These are phyloP conservation scores for Gymnodraco acuticeps DNA, from an alignment of 2,797 vertebrate species.

Conservation along the genomic window DNA sequence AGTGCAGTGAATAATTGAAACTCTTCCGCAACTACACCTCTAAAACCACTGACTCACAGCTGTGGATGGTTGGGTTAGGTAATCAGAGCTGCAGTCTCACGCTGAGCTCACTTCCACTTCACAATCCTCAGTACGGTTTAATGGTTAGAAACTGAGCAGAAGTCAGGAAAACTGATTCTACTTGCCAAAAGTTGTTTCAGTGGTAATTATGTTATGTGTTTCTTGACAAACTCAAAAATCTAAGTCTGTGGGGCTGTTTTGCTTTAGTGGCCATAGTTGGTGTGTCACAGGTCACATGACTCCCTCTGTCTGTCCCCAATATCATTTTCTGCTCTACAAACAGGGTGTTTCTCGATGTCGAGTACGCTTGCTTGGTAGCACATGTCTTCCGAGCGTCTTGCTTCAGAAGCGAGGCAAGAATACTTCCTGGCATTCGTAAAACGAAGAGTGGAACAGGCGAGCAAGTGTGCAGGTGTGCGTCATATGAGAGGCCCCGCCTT, in stretches of 20 bases:
- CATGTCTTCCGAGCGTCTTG: too few relatives aligned
- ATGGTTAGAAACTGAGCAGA: background rate
- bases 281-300: background rate
- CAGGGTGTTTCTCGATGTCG: too few relatives aligned
- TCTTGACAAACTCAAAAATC: background rate
- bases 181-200: background rate
- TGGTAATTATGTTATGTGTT: background rate
- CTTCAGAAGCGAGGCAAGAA: too few relatives aligned
- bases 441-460: too few relatives aligned
- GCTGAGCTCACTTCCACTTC: background rate
- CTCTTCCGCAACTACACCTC: constrained; percentile 53
- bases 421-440: too few relatives aligned
- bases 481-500: too few relatives aligned
- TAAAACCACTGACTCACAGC: constrained; percentile 37
- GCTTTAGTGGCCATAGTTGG: background rate
- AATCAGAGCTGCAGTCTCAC: constrained; percentile 21
- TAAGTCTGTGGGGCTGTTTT: background rate
- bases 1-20: constrained; percentile 71
- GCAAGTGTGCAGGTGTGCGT: too few relatives aligned
- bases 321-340: too few relatives aligned
- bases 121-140: background rate
- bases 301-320: too few relatives aligned
- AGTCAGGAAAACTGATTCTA: constrained; percentile 1
- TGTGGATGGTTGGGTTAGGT: constrained; percentile 24
- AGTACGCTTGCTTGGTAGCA: too few relatives aligned